Conservation (phyloP, 2,113 vertebrate genomes). For the Lampris megalopsis region DNA sequence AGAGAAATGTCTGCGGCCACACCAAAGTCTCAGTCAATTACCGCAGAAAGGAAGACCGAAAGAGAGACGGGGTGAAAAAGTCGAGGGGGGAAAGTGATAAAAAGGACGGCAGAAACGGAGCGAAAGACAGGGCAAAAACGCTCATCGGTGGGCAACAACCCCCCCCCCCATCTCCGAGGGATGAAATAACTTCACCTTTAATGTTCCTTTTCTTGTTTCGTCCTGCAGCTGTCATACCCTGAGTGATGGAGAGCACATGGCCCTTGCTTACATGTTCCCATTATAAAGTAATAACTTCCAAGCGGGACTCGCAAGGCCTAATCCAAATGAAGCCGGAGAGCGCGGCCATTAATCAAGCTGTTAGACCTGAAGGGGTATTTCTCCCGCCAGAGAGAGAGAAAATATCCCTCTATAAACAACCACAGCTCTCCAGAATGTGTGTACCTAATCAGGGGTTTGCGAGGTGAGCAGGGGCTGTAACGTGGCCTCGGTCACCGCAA, state of each 20-base stretch:
- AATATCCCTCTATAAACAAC: constrained; percentile 53
- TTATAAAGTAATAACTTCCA: constrained; percentile 73
- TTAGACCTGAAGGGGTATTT: constrained; percentile 44
- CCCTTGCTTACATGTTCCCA: constrained; percentile 74
- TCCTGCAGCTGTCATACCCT: constrained; percentile 22
- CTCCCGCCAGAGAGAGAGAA: constrained; percentile 29
- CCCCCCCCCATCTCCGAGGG: constrained; percentile 1
- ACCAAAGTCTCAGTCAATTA: constrained; percentile 10
- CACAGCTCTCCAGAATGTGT: constrained; percentile 29
- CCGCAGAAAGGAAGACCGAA: not conserved
- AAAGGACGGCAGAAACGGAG: constrained; percentile 19
- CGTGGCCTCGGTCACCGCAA: not conserved
- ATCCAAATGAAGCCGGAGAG: constrained; percentile 58
- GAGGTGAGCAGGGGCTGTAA: constrained; percentile 1
- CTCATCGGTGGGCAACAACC: not conserved
- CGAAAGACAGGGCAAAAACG: too few species aligned
- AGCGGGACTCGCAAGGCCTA: constrained; percentile 25
- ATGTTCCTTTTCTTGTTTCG: constrained; percentile 25
- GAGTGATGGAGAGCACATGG: constrained; percentile 69
- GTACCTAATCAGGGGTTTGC: constrained; percentile 37
- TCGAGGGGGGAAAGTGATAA: not conserved
- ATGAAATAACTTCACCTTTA: constrained; percentile 13
- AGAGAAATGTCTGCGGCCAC: constrained; percentile 28
- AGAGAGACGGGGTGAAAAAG: not conserved
- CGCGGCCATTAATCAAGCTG: constrained; percentile 59